Conservation (phyloP, 2,888 invertebrate species). For the Xylocampa areola region DNA sequence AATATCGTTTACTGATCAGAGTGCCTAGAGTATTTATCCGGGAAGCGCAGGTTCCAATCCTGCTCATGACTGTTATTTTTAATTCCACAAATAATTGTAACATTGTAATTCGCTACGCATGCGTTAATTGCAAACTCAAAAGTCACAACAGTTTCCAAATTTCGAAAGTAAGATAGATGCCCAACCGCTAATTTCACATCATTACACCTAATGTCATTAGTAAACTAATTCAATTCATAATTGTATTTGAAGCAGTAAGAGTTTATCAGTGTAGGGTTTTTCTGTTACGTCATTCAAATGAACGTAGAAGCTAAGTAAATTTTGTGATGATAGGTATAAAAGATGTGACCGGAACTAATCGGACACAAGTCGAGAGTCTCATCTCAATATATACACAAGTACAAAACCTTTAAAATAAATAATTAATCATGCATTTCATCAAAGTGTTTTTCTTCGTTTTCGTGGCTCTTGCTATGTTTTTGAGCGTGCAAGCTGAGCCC, state of each 20-base stretch:
- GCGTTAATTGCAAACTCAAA: too few relatives aligned
- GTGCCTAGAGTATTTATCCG: too few relatives aligned
- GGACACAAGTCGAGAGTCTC: background rate
- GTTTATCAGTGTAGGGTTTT: background rate
- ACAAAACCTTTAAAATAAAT: background rate
- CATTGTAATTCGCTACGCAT: too few relatives aligned
- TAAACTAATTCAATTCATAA: background rate
- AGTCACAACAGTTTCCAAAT: too few relatives aligned
- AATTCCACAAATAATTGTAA: too few relatives aligned
- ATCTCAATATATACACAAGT: background rate
- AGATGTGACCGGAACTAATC: background rate
- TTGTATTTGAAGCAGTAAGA: background rate
- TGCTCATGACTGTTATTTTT: too few relatives aligned
- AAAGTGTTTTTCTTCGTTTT: slow-evolving; percentile 15
- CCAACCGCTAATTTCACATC: background rate
- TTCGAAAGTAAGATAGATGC: too few relatives aligned
- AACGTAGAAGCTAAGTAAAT: too few relatives aligned
- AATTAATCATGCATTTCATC: slow-evolving; percentile 14
- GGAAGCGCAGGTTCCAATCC: too few relatives aligned
- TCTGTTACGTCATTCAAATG: background rate
- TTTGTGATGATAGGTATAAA: slow-evolving; percentile 2
- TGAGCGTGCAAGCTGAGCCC: slow-evolving; percentile 13
- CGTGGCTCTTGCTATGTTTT: slow-evolving; percentile 18
- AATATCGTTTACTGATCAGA: too few relatives aligned
- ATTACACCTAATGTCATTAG: background rate